These are phyloP conservation scores for Hydriomena furcata DNA, from an alignment of 2,888 invertebrate genomes.

Conservation along the genomic window DNA sequence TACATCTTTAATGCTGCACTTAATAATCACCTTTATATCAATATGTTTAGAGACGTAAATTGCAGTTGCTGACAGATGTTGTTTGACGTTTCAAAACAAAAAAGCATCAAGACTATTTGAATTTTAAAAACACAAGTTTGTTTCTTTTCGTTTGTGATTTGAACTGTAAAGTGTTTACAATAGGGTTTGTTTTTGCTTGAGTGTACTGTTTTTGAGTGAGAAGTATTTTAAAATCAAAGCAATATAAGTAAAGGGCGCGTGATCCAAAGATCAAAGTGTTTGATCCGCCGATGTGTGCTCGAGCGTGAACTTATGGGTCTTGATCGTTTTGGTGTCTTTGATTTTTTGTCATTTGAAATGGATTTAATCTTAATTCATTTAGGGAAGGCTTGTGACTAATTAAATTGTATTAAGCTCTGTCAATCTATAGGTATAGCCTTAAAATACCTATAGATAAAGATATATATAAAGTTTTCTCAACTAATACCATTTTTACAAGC, in stretches of 20 bases:
- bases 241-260: slow-evolving; percentile 78
- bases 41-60: slow-evolving; percentile 20
- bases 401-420: no score
- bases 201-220: slow-evolving; percentile 47
- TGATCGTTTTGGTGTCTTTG: slow-evolving; percentile 58
- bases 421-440: no score
- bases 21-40: slow-evolving; percentile 25
- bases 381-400: slow-evolving; percentile 9
- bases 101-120: not conserved
- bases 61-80: not conserved
- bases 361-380: slow-evolving; percentile 6
- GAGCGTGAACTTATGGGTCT: slow-evolving; percentile 51
- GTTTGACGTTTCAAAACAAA: slow-evolving; percentile 27
- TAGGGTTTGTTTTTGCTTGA: slow-evolving; percentile 32
- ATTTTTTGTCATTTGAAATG: slow-evolving; percentile 9
- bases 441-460: no score
- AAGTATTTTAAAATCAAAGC: slow-evolving; percentile 55
- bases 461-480: no score
- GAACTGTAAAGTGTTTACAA: slow-evolving; percentile 3
- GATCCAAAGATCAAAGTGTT: slow-evolving; percentile 76
- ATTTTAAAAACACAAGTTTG: not conserved
- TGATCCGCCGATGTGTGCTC: slow-evolving; percentile 61
- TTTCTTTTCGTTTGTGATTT: not conserved
- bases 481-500: no score
- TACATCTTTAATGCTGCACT: not conserved